Evolutionary conservation across 2,888 invertebrate genomes (phyloP).

Genomic region (Leptarthrus brevirostris): DNA sequence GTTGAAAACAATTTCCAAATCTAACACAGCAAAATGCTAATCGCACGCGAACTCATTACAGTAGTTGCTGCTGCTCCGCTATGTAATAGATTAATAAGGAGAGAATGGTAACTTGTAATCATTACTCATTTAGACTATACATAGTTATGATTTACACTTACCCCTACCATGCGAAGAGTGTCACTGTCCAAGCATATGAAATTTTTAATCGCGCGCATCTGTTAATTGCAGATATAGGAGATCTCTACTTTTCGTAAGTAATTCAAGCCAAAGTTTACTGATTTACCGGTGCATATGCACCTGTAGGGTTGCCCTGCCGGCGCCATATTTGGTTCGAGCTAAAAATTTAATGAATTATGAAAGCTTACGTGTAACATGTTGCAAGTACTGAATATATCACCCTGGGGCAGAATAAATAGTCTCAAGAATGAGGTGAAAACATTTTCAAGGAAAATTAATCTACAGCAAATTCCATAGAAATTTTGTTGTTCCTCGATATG

Average conservation of each 20-base stretch:
- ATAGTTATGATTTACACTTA: too few species aligned
- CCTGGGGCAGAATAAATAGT: too few species aligned
- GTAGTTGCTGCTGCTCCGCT: background rate
- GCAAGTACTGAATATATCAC: too few species aligned
- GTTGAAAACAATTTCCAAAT: too few species aligned
- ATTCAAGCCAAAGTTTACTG: background rate
- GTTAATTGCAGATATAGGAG: slow-evolving; percentile 12
- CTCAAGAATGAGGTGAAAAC: too few species aligned
- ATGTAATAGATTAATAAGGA: slow-evolving; percentile 24
- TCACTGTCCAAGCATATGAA: background rate
- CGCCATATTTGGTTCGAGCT: too few species aligned
- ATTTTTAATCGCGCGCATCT: background rate
- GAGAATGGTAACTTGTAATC: background rate
- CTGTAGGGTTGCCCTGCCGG: background rate
- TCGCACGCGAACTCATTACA: slow-evolving; percentile 4
- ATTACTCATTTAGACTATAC: too few species aligned
- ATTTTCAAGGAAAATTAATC: too few species aligned
- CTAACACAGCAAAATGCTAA: background rate
- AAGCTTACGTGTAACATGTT: background rate
- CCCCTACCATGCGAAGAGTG: background rate
- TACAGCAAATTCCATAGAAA: too few species aligned
- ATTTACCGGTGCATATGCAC: background rate
- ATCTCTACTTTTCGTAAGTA: slow-evolving; percentile 2
- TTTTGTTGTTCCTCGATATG: too few species aligned
- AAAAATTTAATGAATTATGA: too few species aligned